Conservation (phyloP, 1,140 invertebrate genomes). For the Saxidomus purpurata region DNA sequence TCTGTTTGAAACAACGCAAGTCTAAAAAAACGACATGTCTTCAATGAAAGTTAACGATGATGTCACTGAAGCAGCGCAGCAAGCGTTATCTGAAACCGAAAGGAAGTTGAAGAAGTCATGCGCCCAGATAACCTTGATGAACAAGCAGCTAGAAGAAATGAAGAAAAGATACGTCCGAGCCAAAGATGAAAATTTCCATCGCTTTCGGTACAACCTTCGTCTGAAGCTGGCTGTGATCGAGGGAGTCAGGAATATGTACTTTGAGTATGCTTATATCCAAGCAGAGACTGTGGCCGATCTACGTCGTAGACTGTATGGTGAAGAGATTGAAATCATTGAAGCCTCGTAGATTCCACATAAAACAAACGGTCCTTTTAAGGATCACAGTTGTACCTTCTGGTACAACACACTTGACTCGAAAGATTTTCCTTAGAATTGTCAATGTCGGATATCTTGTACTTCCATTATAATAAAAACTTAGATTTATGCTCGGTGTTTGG, state of each 20-base stretch:
- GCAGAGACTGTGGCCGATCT: slow-evolving; percentile 66
- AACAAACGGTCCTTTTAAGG: slow-evolving; percentile 28
- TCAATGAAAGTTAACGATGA: background rate
- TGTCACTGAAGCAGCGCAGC: background rate
- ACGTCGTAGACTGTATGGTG: slow-evolving; percentile 57
- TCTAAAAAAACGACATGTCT: background rate
- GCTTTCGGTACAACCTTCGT: slow-evolving; percentile 70
- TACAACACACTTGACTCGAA: slow-evolving; percentile 14
- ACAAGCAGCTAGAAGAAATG: slow-evolving; percentile 58
- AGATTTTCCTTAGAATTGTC: background rate
- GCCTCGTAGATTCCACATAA: background rate
- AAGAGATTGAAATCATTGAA: slow-evolving; percentile 24
- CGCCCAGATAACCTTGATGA: slow-evolving; percentile 67
- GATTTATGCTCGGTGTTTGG: too few species aligned
- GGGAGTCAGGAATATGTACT: slow-evolving; percentile 73
- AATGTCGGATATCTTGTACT: too few species aligned
- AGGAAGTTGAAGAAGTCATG: slow-evolving; percentile 69
- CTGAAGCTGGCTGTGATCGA: slow-evolving; percentile 70
- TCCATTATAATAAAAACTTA: too few species aligned
- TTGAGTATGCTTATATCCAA: slow-evolving; percentile 70
- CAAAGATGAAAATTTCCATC: slow-evolving; percentile 55
- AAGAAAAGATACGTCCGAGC: slow-evolving; percentile 64
- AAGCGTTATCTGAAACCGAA: slow-evolving; percentile 32
- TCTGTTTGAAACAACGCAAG: too few species aligned
- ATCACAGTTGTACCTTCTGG: background rate